A percentile compares a stretch with the other conserved stretches of the same genome.
These are phyloP conservation scores for Delphinapterus leucas DNA, from an alignment of 2,113 vertebrate genomes.

Conservation along the genomic window DNA sequence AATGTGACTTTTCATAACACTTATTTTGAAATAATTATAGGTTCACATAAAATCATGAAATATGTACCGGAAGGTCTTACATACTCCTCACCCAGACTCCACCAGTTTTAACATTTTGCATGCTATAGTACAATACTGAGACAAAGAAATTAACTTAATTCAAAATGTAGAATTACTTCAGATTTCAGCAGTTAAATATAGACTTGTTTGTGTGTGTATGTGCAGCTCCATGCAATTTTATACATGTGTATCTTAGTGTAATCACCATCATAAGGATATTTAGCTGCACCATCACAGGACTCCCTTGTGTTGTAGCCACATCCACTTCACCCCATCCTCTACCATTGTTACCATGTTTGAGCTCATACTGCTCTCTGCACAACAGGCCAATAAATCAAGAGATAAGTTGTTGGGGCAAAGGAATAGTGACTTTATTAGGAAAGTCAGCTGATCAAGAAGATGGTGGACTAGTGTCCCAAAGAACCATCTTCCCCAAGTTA, in stretches of 20 bases:
- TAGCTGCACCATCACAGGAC: background rate
- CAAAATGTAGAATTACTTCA: background rate
- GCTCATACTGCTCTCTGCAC: too few relatives aligned
- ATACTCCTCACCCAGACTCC: background rate
- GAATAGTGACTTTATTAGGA: background rate
- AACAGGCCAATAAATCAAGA: background rate
- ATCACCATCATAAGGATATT: background rate
- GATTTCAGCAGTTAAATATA: background rate
- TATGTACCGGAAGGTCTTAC: background rate
- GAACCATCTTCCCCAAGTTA: background rate
- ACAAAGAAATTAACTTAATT: background rate
- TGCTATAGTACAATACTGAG: background rate
- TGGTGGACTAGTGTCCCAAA: background rate
- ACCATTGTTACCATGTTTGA: background rate
- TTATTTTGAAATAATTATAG: background rate
- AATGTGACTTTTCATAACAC: background rate
- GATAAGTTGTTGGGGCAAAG: background rate
- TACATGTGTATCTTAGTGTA: background rate
- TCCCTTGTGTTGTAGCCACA: background rate
- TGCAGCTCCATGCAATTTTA: background rate
- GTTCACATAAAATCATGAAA: background rate
- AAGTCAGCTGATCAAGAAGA: background rate
- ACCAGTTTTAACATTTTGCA: background rate
- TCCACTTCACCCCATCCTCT: background rate
- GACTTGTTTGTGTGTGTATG: background rate